Evolutionary conservation across 2,113 vertebrate species (phyloP), one percentile per base, ranked within the genome.

Genomic region (Catharus minimus): DNA sequence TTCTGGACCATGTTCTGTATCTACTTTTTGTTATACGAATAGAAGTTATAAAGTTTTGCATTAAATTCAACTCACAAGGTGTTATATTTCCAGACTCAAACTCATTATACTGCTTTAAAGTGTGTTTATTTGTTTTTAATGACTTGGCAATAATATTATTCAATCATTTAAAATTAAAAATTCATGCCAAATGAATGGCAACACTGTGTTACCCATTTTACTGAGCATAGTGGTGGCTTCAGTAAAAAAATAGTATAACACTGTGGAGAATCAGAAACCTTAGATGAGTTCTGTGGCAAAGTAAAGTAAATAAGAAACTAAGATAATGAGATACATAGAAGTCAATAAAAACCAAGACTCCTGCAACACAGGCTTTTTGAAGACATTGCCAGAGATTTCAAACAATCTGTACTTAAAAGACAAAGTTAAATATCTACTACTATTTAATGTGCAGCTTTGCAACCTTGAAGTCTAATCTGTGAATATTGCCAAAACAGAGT

Each of bases 271-370:
- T 49, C 22, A 61, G 18, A 88, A 89, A 67, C 36, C 17, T 61
- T 60, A 74, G 12, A 39, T 21, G 41, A 68, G 8, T 60, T 62
- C 8, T 39, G 15, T 55, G 17, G 5, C 53, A 72, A 7, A 46
- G 10, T 6, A 92, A 90, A 81, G 76, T 69, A 94, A 93, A 90
- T 77, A 97, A 90, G 90, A 91, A 95, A 95, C 77, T 58, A 52
- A 93, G 92, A 95, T 89, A 90, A 56, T 39, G 8, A 74, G 77
- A 92, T 77, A 72, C 26, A 39, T 23, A 50, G 28, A 73, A 81
- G 86, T 66, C 74, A 92, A 85, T 32, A 94, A 92, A 96, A 95
- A 88, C 87, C 38, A 23, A 44, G n/a, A 56, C 15, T 75, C 17
- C n/a, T 32, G n/a, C n/a, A 79, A 66, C 39, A 75, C 18, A 71